These are phyloP conservation scores for Tenthredo scrophulariae DNA, from an alignment of 2,888 invertebrate genomes.

Conservation along the genomic window DNA sequence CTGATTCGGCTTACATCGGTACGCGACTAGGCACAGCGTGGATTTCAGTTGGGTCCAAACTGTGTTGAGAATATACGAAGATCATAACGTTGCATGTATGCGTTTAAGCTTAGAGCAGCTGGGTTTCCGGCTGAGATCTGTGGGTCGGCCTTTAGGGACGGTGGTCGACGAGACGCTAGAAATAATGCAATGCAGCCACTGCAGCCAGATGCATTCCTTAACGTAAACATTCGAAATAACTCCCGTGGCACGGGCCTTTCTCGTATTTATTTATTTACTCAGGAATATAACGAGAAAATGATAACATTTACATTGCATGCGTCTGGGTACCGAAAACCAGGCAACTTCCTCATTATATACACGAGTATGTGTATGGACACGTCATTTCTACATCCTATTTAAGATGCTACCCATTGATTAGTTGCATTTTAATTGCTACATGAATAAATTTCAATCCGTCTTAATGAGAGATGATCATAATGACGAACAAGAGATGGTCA, in stretches of 20 bases:
- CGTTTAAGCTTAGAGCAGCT: conserved; percentile 38
- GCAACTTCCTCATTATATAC: conserved; percentile 5
- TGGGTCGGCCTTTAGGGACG: conserved; percentile 42
- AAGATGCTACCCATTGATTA: not conserved
- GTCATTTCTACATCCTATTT: not conserved
- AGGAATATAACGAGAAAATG: conserved; percentile 41
- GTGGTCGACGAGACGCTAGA: conserved; percentile 39
- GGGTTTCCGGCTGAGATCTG: conserved; percentile 38
- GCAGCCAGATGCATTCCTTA: conserved; percentile 50
- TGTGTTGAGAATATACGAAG: conserved; percentile 10
- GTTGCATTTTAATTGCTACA: not conserved
- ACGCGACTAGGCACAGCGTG: not conserved
- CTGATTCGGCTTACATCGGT: not conserved
- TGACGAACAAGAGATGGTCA: not conserved
- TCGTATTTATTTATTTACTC: conserved; percentile 42
- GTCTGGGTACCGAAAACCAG: conserved; percentile 13
- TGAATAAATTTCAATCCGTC: not conserved
- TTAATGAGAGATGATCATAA: not conserved
- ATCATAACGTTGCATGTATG: conserved; percentile 25
- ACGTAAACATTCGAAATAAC: conserved; percentile 52
- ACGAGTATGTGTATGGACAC: not conserved
- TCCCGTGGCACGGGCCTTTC: conserved; percentile 24
- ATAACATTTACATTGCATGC: conserved; percentile 36
- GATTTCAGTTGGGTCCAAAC: not conserved
- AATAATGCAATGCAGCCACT: conserved; percentile 49